Evolutionary conservation across 2,888 invertebrate genomes (phyloP).

Genomic region (Diplazon laetatorius): DNA sequence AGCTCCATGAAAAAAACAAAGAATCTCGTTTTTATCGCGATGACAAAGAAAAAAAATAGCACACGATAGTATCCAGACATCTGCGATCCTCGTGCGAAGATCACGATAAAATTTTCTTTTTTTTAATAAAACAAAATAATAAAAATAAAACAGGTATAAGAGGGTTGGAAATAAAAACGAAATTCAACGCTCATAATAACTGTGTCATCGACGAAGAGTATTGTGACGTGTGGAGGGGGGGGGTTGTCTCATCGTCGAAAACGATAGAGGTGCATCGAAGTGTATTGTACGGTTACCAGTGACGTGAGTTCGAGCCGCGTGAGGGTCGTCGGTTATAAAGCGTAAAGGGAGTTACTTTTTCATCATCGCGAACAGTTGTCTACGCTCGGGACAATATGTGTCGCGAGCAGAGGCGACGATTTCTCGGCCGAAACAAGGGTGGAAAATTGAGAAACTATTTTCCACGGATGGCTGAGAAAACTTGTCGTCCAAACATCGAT

Average conservation of each 20-base stretch:
- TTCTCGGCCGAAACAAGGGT: conserved; percentile 38
- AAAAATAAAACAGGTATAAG: conserved; percentile 1
- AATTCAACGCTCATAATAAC: conserved; percentile 11
- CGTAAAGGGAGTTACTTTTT: conserved; percentile 36
- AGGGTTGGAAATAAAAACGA: conserved; percentile 18
- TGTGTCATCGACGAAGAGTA: conserved; percentile 12
- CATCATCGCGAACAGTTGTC: conserved; percentile 5
- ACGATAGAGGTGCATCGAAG: background rate
- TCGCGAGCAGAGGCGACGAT: conserved; percentile 38
- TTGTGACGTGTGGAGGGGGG: no score
- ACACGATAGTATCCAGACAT: no score
- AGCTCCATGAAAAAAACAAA: no score
- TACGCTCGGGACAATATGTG: conserved; percentile 37
- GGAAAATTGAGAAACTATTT: conserved; percentile 56
- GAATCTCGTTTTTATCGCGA: no score
- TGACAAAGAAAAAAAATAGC: no score
- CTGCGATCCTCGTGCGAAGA: background rate
- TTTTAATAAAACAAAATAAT: background rate
- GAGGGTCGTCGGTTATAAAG: no score
- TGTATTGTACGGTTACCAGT: conserved; percentile 16
- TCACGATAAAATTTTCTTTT: no score
- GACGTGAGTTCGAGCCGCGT: no score
- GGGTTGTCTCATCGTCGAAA: conserved; percentile 6
- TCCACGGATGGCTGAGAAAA: conserved; percentile 33
- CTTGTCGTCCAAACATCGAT: conserved; percentile 65